Evolutionary conservation across 2,888 invertebrate genomes (phyloP), one percentile per base, ranked within the genome.

Genomic region (Folsomia candida): DNA sequence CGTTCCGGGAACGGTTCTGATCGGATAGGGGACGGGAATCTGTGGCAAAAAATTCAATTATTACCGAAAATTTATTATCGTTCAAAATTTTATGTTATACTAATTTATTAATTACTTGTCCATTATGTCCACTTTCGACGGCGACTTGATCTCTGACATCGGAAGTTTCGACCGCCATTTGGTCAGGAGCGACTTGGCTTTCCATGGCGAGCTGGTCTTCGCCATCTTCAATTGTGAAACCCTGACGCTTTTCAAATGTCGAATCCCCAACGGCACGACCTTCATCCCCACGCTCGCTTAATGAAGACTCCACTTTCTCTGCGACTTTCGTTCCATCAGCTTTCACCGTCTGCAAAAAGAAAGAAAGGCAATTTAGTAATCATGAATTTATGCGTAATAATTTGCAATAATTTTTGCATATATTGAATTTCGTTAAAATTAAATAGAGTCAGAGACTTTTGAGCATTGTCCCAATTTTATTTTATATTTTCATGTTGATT

Each of bases 151-250:
- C 76, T 26, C 70, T 70, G 28, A 66, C 70, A 25, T 67, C 72
- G 6, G 73, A 71, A 47, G 9, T 47, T 54, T 76, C 77, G 9
- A 76, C 73, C 18, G 72, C 76, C 11, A 76, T 68, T 61, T 76
- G 77, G 27, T 78, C 78, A 68, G 75, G 75, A 37, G 67, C 62
- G 22, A 71, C 68, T 54, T 54, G 54, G 6, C 74, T 73, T 61
- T 79, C 79, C 70, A 79, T 75, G 51, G 79, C 79, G 1, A 79
- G 61, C 69, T 79, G 79, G 28, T 79, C 79, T 2, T 78, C 76
- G n/a, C 77, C 69, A 28, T 75, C 75, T 20, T 77, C 76, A 6
- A 70, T 69, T n/a, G 63, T 57, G 14, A 76, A 60, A 51, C 79
- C 79, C 69, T 78, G 78, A 37, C 78, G 71, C 51, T 79, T 78